Conservation (phyloP, 2,888 invertebrate genomes). For the Liodrosophila aerea region DNA sequence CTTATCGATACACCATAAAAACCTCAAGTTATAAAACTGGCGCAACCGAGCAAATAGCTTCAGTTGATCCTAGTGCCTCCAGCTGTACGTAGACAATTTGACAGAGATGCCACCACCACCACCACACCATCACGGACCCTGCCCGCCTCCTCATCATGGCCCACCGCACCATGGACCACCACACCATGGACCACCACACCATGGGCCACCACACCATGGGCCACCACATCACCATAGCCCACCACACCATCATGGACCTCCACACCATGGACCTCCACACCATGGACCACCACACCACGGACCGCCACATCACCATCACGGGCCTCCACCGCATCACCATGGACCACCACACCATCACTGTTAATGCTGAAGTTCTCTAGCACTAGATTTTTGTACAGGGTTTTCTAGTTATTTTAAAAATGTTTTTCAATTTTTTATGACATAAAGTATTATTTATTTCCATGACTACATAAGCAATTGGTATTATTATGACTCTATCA, state of each 20-base stretch:
- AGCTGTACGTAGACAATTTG: slow-evolving; percentile 10
- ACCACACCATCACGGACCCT: slow-evolving; percentile 14
- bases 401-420: too few relatives aligned
- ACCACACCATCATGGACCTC: slow-evolving; percentile 20
- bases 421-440: too few relatives aligned
- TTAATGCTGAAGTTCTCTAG: not conserved
- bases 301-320: slow-evolving; percentile 14
- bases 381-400: too few relatives aligned
- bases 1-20: slow-evolving; percentile 35
- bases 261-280: slow-evolving; percentile 16
- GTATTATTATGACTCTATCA: too few relatives aligned
- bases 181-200: slow-evolving; percentile 20
- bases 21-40: slow-evolving; percentile 34
- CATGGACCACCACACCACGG: slow-evolving; percentile 20
- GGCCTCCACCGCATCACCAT: slow-evolving; percentile 16
- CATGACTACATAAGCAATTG: too few relatives aligned
- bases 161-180: slow-evolving; percentile 37
- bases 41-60: slow-evolving; percentile 7
- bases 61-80: slow-evolving; percentile 25
- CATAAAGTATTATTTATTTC: too few relatives aligned
- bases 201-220: slow-evolving; percentile 29
- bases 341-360: slow-evolving; percentile 14
- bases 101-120: slow-evolving; percentile 25
- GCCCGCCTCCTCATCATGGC: slow-evolving; percentile 38
- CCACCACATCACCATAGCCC: slow-evolving; percentile 29